Evolutionary conservation across 1,140 invertebrate genomes (phyloP), one percentile per base, ranked within the genome.

Genomic region (Drosophila bifasciata): DNA sequence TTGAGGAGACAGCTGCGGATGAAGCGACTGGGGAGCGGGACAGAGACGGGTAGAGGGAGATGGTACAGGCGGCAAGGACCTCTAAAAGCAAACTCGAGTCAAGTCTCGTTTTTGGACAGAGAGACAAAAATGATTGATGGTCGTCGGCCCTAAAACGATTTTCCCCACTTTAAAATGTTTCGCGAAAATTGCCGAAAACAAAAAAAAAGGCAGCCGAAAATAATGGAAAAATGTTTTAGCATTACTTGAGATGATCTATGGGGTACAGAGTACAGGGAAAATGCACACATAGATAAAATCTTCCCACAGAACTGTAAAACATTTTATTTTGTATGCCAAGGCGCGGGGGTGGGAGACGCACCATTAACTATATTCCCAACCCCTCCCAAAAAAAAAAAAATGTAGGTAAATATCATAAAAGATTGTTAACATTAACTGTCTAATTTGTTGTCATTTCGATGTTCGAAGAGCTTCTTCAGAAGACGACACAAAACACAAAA

Each of bases 361-460:
- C 63, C 59, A 71, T 57, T 50, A 80, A 80, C 63, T 64, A 80
- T 77, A 80, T 85, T 77, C 71, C 68, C 56, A n/a, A n/a, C 49
- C 23, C 2, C 19, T 3, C 19, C 19, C 19, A 0, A 21, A 49
- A n/a, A n/a, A n/a, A n/a, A n/a, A 50, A 64, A 86, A 84, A 86
- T 77, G 81, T 86, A 21, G 19, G 19, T 21, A 86, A 86, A 86
- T 88, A 86, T 86, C 83, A 88, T 81, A 77, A 88, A 80, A 86
- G 81, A 86, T 71, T 86, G 81, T 86, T 86, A 86, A 75, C 81
- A 86, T 78, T 88, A 88, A 88, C 77, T 86, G 81, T 86, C 81
- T 86, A 86, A 86, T 86, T 86, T 86, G 81, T 86, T 86, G 81
- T 86, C 81, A 86, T 86, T 85, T 78, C 66, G 32, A 53, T 51